A percentile compares a stretch with the other conserved stretches of the same genome.
Conservation (phyloP, 2,113 vertebrate species). For the Tachuris rubrigastra region DNA sequence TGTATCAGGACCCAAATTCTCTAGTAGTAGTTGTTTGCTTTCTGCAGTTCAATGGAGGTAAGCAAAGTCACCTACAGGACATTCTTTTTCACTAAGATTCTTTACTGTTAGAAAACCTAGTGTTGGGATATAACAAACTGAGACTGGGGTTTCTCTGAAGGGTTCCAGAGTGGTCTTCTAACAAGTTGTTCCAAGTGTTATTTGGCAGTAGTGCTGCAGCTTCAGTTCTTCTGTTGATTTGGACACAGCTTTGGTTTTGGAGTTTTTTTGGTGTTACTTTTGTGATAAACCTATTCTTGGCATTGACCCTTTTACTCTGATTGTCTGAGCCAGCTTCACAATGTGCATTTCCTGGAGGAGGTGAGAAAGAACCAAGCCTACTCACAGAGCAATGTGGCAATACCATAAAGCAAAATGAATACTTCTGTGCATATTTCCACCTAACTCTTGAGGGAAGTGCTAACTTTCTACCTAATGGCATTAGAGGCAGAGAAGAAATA, state of each 20-base stretch:
- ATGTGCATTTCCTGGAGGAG: background rate
- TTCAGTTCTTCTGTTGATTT: background rate
- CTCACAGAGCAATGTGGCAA: background rate
- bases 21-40: background rate
- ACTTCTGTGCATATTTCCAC: background rate
- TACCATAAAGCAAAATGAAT: background rate
- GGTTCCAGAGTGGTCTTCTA: background rate
- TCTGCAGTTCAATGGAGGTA: background rate
- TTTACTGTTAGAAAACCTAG: background rate
- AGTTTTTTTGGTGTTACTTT: background rate
- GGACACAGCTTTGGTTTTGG: background rate
- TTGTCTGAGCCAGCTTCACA: background rate
- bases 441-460: background rate
- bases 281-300: background rate
- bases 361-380: background rate
- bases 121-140: background rate
- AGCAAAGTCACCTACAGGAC: background rate
- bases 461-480: background rate
- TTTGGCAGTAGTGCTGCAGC: background rate
- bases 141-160: background rate
- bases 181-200: background rate
- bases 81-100: background rate
- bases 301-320: background rate
- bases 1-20: background rate
- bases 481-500: background rate